A percentile compares a stretch with the other conserved stretches of the same genome.
Evolutionary conservation across 30 jellyfish, hydroid and myxozoan species (phyloP).

Genomic region (Aurelia aurita complex sp. Pacific): DNA sequence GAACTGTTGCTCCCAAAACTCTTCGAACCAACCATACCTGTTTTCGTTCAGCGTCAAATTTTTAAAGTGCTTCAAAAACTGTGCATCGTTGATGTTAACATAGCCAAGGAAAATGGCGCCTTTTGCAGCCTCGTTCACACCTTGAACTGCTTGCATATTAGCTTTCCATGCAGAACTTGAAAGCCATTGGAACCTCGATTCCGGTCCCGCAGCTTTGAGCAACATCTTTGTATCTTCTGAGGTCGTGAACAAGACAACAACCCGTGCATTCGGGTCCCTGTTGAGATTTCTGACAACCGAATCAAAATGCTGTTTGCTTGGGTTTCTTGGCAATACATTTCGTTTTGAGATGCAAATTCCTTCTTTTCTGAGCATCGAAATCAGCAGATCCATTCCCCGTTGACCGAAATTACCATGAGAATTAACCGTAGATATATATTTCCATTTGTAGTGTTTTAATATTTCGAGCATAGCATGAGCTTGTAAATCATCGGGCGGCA

Average conservation of each 20-base stretch:
- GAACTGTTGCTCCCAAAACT: constrained; percentile 43
- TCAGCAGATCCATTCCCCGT: constrained; percentile 40
- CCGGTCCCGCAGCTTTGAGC: constrained; percentile 22
- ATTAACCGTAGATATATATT: constrained; percentile 28
- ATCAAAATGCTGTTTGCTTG: constrained; percentile 8
- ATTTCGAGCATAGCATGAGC: constrained; percentile 28
- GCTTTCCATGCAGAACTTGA: constrained; percentile 12
- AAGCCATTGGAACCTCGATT: neutral
- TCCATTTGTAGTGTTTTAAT: constrained; percentile 43
- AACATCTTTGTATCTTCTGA: constrained; percentile 38
- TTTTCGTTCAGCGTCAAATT: constrained; percentile 9
- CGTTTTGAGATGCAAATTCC: constrained; percentile 36
- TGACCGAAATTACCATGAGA: constrained; percentile 50
- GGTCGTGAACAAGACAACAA: constrained; percentile 33
- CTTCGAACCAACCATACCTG: constrained; percentile 40
- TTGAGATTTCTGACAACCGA: neutral
- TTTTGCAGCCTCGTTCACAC: constrained; percentile 15
- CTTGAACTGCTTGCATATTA: neutral
- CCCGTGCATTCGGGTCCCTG: constrained; percentile 4
- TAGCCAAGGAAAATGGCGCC: constrained; percentile 47
- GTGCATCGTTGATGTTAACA: neutral
- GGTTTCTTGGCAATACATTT: constrained; percentile 3
- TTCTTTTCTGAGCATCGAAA: neutral
- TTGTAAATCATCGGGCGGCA: constrained; percentile 44
- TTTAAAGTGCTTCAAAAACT: constrained; percentile 11